These are phyloP conservation scores for Uropetala carovei DNA, from an alignment of 2,888 invertebrate species.

Conservation along the genomic window DNA sequence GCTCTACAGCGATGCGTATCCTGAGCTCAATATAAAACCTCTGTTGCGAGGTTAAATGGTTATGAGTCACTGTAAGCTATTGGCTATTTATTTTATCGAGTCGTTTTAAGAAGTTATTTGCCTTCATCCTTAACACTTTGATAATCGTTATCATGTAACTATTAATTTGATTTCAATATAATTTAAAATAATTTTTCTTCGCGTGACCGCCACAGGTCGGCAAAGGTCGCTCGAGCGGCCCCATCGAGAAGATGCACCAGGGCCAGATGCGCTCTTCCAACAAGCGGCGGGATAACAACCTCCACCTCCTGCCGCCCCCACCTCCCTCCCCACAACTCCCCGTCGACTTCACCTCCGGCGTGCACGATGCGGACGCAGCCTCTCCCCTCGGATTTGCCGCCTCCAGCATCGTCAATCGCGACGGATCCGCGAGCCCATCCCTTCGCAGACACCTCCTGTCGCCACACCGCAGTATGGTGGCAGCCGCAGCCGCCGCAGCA, in stretches of 20 bases:
- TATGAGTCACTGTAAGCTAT: no score
- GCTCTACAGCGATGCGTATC: no score
- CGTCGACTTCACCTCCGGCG: slow-evolving; percentile 18
- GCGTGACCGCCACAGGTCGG: slow-evolving; percentile 34
- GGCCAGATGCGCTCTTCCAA: background rate
- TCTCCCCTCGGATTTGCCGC: background rate
- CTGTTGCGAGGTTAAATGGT: no score
- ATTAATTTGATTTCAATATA: background rate
- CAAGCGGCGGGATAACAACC: background rate
- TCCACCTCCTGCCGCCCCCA: slow-evolving; percentile 31
- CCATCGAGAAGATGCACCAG: background rate
- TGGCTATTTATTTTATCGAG: no score
- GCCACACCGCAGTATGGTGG: slow-evolving; percentile 30
- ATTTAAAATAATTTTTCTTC: background rate
- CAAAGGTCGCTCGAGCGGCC: slow-evolving; percentile 22
- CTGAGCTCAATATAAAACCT: no score
- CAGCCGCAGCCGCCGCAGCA: slow-evolving; percentile 60
- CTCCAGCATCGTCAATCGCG: background rate
- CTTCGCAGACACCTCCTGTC: slow-evolving; percentile 15
- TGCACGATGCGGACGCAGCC: background rate
- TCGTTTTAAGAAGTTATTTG: no score
- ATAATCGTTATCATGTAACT: no score
- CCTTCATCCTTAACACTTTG: no score
- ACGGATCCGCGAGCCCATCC: background rate
- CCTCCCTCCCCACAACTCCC: background rate